These are phyloP conservation scores for Potamilus streckersoni DNA, from an alignment of 1,140 invertebrate genomes.

Conservation along the genomic window DNA sequence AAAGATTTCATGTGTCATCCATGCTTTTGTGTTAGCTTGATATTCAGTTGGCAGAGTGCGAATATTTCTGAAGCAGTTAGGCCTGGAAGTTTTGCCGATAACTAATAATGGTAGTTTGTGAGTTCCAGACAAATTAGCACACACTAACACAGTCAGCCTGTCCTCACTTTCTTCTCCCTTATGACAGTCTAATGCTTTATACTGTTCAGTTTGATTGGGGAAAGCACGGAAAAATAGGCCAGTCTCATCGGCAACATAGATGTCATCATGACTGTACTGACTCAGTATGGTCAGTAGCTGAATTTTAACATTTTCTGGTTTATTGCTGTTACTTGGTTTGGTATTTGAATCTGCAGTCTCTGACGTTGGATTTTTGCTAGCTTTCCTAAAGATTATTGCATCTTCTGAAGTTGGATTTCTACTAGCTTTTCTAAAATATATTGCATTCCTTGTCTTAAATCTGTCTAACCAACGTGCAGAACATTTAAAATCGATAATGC, in stretches of 20 bases:
- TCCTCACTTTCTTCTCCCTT: slow-evolving; percentile 68
- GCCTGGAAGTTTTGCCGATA: slow-evolving; percentile 69
- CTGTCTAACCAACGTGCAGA: slow-evolving; percentile 16
- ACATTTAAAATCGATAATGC: slow-evolving; percentile 14
- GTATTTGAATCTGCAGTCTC: not conserved
- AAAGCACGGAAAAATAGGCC: slow-evolving; percentile 32
- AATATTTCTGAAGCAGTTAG: slow-evolving; percentile 67
- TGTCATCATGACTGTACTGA: slow-evolving; percentile 13
- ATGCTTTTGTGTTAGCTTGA: slow-evolving; percentile 63
- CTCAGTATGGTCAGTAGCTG: not conserved
- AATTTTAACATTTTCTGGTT: not conserved
- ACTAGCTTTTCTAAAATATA: slow-evolving; percentile 10
- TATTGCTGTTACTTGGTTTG: too few relatives aligned
- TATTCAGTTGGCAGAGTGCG: slow-evolving; percentile 32
- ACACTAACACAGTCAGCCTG: slow-evolving; percentile 41
- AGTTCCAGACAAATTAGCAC: slow-evolving; percentile 14
- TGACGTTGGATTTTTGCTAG: slow-evolving; percentile 11
- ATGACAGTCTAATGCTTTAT: slow-evolving; percentile 25
- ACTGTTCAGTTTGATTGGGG: slow-evolving; percentile 32
- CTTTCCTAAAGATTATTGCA: slow-evolving; percentile 6
- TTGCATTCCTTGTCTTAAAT: slow-evolving; percentile 17
- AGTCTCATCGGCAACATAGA: slow-evolving; percentile 41
- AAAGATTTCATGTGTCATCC: slow-evolving; percentile 67
- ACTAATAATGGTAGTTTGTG: slow-evolving; percentile 54
- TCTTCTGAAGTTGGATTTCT: slow-evolving; percentile 11